phyloP scores from a whole-genome alignment of 2,797 vertebrate species.

The Zalophus californianus region DNA sequence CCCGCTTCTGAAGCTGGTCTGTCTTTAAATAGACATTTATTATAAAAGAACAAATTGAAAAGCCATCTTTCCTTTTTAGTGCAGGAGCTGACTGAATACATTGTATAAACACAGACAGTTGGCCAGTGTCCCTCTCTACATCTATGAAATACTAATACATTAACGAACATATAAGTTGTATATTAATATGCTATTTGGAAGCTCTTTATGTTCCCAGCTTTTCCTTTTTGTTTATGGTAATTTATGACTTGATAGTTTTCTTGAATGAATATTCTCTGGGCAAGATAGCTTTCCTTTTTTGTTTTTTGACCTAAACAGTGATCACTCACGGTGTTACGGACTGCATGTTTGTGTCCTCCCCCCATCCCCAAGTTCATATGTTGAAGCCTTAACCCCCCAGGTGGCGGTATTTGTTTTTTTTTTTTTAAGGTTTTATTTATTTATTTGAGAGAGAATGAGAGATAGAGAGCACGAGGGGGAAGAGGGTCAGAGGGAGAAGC shows the following conservation, averaged over 20 bases:
- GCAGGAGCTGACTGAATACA: not conserved
- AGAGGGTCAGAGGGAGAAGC: too few species aligned
- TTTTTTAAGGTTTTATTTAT: too few species aligned
- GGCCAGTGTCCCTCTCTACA: not conserved
- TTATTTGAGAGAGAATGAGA: too few species aligned
- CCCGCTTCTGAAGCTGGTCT: not conserved
- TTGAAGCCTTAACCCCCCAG: not conserved
- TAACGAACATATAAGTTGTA: not conserved
- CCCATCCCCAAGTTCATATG: not conserved
- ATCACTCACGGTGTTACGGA: not conserved
- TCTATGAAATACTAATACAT: not conserved
- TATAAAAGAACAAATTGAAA: constrained; percentile 35
- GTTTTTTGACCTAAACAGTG: not conserved
- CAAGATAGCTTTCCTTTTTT: not conserved
- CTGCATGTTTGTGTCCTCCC: not conserved
- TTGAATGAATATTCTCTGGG: not conserved
- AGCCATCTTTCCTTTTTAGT: not conserved
- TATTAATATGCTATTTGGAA: not conserved
- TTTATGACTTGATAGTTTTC: constrained; percentile 5
- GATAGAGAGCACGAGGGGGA: too few species aligned
- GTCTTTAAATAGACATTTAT: not conserved
- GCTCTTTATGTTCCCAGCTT: not conserved
- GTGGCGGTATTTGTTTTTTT: not conserved
- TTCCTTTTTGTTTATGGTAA: not conserved
- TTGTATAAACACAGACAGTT: not conserved